Evolutionary conservation across 1,140 invertebrate genomes (phyloP), one percentile per base, ranked within the genome.

Genomic region (Protaetia brevitarsis): DNA sequence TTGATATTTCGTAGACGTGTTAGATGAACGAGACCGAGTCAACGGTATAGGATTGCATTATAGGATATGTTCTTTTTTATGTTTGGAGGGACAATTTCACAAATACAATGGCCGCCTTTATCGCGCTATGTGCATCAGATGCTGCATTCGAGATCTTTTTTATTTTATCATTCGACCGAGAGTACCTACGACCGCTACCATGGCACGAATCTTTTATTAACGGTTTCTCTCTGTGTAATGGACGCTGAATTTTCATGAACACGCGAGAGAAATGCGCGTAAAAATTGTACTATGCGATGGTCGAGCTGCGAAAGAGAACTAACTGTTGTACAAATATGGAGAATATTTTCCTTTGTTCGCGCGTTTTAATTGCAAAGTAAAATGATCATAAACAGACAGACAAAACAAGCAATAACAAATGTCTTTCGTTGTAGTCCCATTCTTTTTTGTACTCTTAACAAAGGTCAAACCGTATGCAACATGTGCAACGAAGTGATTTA

Each of bases 61-160:
- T 19, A 34, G 8, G 31, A 8, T 23, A 23, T 23, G 41, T 6
- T 51, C 41, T 19, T 51, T 51, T 51, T 51, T 51, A 51, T 51
- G 41, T 51, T 51, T 51, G 41, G 41, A 51, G 41, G 41, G 41
- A 51, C 41, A 51, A 51, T 51, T 51, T 51, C 41, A 51, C 41
- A 23, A 51, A 51, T 51, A 51, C 41, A 51, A 51, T 51, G 41
- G 41, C 26, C 41, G 21, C 19, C 41, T 51, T 51, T 51, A 51
- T 51, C 41, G 41, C 26, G 41, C 5, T 51, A 16, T 51, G 41
- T 51, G 41, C 41, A 51, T 51, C 41, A 51, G 41, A 51, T 51
- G 41, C 26, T 51, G 41, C 41, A 51, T 51, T 51, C 11, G 41
- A 19, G 41, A 51, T 23, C 26, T 51, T 45, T 37, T 51, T 51